Percentiles rank a stretch among this genome's conserved stretches.
Evolutionary conservation across 2,113 vertebrate species (phyloP).

Genomic region (Rhipidura dahli): DNA sequence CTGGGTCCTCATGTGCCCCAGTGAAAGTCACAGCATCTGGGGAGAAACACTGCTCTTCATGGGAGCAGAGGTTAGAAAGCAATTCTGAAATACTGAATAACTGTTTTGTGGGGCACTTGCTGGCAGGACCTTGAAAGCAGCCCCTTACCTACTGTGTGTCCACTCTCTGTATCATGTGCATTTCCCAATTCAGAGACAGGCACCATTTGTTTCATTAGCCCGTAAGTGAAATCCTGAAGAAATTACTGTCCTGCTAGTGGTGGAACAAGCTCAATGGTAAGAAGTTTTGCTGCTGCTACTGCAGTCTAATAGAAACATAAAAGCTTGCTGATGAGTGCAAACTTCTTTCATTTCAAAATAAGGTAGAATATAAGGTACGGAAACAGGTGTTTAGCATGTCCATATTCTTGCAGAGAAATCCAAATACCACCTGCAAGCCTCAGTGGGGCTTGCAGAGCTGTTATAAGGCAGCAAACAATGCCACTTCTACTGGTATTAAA

Average conservation of each 20-base stretch:
- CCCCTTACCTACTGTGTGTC: neutral
- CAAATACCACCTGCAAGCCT: neutral
- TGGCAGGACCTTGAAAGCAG: neutral
- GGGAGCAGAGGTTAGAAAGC: neutral
- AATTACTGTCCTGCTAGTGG: neutral
- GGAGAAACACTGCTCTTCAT: neutral
- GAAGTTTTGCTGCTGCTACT: neutral
- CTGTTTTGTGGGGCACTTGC: neutral
- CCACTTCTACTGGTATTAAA: neutral
- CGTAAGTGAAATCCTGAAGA: neutral
- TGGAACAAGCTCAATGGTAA: neutral
- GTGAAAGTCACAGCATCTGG: neutral
- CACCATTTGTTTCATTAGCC: neutral
- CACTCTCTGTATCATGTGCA: neutral
- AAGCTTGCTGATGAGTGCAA: neutral
- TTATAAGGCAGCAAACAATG: neutral
- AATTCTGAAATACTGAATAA: neutral
- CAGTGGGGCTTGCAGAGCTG: neutral
- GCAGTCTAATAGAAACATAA: neutral
- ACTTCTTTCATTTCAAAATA: neutral
- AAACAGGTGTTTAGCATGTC: neutral
- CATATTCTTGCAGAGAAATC: neutral
- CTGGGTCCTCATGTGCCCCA: fast-evolving
- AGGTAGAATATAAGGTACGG: neutral
- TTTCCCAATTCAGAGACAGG: neutral